Conservation (phyloP, 2,113 vertebrate genomes). For the Aix galericulata region DNA sequence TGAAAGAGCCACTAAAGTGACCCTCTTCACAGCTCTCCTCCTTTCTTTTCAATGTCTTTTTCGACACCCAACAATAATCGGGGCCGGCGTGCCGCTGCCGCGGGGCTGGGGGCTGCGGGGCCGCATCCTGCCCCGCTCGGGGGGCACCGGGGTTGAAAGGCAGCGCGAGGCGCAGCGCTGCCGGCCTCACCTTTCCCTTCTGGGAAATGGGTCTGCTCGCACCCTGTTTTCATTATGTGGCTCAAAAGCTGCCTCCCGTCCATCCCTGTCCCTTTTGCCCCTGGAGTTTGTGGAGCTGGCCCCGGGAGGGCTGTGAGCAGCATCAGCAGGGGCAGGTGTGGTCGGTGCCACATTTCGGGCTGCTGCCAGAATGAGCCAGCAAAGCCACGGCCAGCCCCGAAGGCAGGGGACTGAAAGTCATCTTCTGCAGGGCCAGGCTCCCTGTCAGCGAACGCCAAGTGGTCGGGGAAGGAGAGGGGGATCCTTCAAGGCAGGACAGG, state of each 20-base stretch:
- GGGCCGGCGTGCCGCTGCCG: constrained; percentile 15
- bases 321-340: neutral
- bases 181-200: neutral
- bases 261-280: fast-evolving
- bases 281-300: neutral
- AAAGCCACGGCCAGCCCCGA: neutral
- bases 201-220: fast-evolving
- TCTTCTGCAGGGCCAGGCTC: neutral
- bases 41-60: constrained; percentile 68
- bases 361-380: neutral
- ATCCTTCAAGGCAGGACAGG: neutral
- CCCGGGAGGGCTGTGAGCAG: neutral
- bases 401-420: neutral
- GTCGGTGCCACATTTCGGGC: fast-evolving
- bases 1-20: constrained; percentile 71
- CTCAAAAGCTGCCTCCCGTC: neutral
- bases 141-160: neutral
- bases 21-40: constrained; percentile 73
- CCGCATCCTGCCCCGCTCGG: neutral
- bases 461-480: neutral
- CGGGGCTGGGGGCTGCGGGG: neutral
- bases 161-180: fast-evolving
- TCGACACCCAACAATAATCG: constrained; percentile 63
- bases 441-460: neutral
- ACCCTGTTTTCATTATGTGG: neutral